Base-by-base conservation (phyloP, 2,797 vertebrate genomes). In the Smutsia gigantea region DNA sequence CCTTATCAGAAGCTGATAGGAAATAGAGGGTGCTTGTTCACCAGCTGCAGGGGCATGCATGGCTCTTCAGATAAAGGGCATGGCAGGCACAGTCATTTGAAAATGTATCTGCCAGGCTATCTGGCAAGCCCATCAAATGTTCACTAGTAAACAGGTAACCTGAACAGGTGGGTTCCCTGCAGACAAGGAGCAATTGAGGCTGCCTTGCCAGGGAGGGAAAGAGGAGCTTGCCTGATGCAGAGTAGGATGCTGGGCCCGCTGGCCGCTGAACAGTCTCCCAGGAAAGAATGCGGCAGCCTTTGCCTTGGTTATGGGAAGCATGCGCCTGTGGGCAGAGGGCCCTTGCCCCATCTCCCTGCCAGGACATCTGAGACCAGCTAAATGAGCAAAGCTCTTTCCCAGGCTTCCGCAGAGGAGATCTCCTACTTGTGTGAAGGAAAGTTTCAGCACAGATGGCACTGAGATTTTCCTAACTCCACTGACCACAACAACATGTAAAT, bases 111-210 rank as follows among this genome's bases (percentile, higher is more conserved):
- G 55, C 90, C 31, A 19, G 46, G 72, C 13, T 96, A 97, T 95
- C 97, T 92, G 93, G 93, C 72, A 77, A 78, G 71, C 71, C 86
- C 96, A 97, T 97, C 97, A 88, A 66, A 74, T 96, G 97, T 93
- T 92, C 81, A 0, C 83, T 49, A 61, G 82, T 93, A 87, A 92
- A 75, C 87, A 69, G 84, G 95, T 97, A 95, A 97, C 87, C 72
- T 69, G 95, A 98, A 93, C 96, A 53, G 87, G 83, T 46, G 34
- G 85, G 51, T 91, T 93, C 81, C 96, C 78, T 39, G 12, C 39
- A 90, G 63, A 75, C 39, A 42, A 23, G 17, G 34, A 86, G 64
- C 1, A 1, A 39, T 12, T 82, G 91, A 69, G 39, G 31, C 11
- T 31, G 64, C 15, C 31, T 61, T 17, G 92, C 77, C 64, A 66